These are phyloP conservation scores for Dasyprocta punctata DNA, from an alignment of 2,113 vertebrate genomes.

Conservation along the genomic window DNA sequence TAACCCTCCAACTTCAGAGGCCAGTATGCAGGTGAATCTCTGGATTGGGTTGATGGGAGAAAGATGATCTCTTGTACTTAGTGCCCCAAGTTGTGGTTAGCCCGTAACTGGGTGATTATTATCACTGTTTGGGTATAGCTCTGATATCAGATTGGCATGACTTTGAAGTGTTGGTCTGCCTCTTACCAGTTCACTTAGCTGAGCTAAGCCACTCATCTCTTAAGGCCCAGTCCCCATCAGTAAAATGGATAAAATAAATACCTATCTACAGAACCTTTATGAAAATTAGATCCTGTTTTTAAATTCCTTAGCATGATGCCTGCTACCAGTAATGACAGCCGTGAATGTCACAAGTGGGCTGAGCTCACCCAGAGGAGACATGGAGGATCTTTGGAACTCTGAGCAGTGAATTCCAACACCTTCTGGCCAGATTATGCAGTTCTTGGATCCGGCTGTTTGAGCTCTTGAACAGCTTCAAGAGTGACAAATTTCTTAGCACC, in stretches of 20 bases:
- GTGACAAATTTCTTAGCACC: slow-evolving; percentile 76
- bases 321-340: background rate
- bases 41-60: background rate
- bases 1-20: background rate
- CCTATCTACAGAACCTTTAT: background rate
- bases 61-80: background rate
- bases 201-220: background rate
- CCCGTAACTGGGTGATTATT: background rate
- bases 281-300: background rate
- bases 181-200: background rate
- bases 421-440: slow-evolving; percentile 59
- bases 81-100: background rate
- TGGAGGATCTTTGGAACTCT: background rate
- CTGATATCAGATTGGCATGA: background rate
- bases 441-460: slow-evolving; percentile 59
- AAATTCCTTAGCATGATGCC: background rate
- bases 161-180: background rate
- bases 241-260: background rate
- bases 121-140: background rate
- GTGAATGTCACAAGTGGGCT: background rate
- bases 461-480: slow-evolving; percentile 76
- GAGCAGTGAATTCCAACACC: slow-evolving; percentile 59
- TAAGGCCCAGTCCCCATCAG: background rate
- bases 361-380: slow-evolving; percentile 66
- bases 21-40: background rate